Evolutionary conservation across 2,888 invertebrate species (phyloP).

Genomic region (Nyleta sp.): DNA sequence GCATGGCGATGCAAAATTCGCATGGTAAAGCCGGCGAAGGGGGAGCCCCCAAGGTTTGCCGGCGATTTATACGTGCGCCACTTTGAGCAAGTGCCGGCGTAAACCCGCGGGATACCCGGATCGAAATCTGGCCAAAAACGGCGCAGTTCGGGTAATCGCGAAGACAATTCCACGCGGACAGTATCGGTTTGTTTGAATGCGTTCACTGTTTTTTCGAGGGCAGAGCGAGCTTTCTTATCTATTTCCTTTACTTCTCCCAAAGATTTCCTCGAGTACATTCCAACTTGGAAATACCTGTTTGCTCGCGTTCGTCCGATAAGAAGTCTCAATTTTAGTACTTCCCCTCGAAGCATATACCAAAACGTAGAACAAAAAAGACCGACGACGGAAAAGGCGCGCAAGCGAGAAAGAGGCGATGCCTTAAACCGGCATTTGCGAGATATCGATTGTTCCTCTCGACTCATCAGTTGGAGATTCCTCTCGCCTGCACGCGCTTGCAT

Average conservation of each 20-base stretch:
- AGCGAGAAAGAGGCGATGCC: conserved; percentile 34
- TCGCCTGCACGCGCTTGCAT: conserved; percentile 55
- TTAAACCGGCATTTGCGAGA: conserved; percentile 56
- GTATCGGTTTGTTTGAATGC: conserved; percentile 43
- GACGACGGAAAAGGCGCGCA: conserved; percentile 21
- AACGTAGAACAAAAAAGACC: conserved; percentile 42
- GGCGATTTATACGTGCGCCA: conserved; percentile 1
- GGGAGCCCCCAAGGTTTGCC: neutral
- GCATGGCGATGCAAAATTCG: neutral
- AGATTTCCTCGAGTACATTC: conserved; percentile 36
- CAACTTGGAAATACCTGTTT: conserved; percentile 26
- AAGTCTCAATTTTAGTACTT: conserved; percentile 75
- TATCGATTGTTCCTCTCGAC: conserved; percentile 62
- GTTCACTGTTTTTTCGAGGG: conserved; percentile 12
- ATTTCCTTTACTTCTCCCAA: conserved; percentile 28
- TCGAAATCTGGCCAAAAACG: conserved; percentile 28
- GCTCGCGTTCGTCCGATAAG: conserved; percentile 72
- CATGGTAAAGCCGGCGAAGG: too few species aligned
- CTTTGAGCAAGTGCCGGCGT: neutral
- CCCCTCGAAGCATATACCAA: conserved; percentile 36
- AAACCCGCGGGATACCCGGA: conserved; percentile 9
- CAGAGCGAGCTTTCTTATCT: conserved; percentile 39
- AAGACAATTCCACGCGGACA: conserved; percentile 40
- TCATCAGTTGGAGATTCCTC: conserved; percentile 50
- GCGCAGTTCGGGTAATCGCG: conserved; percentile 31